Percentiles rank a stretch among this genome's conserved stretches.
Evolutionary conservation across 2,888 invertebrate species (phyloP).

Genomic region (Cyclophora albipunctata): DNA sequence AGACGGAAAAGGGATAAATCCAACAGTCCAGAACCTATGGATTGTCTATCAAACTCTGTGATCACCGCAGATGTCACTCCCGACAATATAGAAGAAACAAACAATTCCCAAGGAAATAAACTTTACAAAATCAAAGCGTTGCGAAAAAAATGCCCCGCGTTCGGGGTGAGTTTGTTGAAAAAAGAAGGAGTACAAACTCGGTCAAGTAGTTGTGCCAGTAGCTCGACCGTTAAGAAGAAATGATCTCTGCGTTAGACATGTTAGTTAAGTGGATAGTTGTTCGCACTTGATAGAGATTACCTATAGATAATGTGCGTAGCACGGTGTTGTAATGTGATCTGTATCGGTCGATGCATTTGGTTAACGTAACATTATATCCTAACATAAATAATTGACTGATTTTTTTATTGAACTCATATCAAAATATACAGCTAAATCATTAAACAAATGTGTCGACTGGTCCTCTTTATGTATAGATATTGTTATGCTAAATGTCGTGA

Average conservation of each 20-base stretch:
- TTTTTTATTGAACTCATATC: conserved; percentile 53
- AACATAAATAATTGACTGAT: conserved; percentile 33
- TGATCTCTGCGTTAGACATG: conserved; percentile 47
- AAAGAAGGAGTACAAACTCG: conserved; percentile 67
- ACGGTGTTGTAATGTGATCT: conserved; percentile 27
- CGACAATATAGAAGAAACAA: conserved; percentile 61
- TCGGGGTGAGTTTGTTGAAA: conserved; percentile 55
- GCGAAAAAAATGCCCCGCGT: conserved; percentile 62
- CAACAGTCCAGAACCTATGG: conserved; percentile 65
- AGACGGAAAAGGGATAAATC: conserved; percentile 65
- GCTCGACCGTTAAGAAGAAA: conserved; percentile 67
- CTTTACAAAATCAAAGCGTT: conserved; percentile 68
- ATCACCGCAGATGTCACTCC: conserved; percentile 64
- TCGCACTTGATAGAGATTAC: conserved; percentile 26
- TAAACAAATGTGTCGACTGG: conserved; percentile 43
- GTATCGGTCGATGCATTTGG: conserved; percentile 33
- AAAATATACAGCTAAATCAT: conserved; percentile 28
- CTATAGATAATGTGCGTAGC: conserved; percentile 43
- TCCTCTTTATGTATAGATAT: conserved; percentile 21
- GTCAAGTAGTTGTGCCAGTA: conserved; percentile 59
- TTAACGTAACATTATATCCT: conserved; percentile 12
- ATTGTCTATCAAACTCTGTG: conserved; percentile 54
- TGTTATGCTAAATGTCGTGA: conserved; percentile 22
- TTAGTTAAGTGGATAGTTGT: conserved; percentile 21
- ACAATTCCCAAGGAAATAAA: conserved; percentile 68